Percentiles rank a stretch among this genome's conserved stretches.
Evolutionary conservation across 1,140 invertebrate genomes (phyloP).

Genomic region (Megathymus violae): DNA sequence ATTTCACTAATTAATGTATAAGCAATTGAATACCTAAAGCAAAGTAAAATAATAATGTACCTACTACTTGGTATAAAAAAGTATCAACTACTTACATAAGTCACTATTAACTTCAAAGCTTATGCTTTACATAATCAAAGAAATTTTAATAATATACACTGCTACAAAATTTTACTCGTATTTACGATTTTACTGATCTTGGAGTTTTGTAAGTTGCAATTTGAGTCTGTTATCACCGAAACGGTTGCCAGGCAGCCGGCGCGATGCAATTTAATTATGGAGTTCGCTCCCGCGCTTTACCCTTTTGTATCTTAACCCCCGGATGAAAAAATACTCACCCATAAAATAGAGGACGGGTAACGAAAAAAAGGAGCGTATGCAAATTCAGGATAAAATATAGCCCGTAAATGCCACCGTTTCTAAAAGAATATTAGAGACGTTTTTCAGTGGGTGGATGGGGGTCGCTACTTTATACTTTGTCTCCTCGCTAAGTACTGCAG

Average conservation of each 20-base stretch:
- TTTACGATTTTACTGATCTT: too few species aligned
- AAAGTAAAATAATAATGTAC: neutral
- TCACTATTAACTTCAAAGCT: too few species aligned
- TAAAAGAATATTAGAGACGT: constrained; percentile 85
- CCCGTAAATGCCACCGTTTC: constrained; percentile 85
- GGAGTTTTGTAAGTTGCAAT: neutral
- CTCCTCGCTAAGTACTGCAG: constrained; percentile 79
- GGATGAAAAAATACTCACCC: constrained; percentile 83
- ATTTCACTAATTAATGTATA: constrained; percentile 23
- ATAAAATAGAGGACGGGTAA: constrained; percentile 82
- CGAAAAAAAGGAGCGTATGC: constrained; percentile 84
- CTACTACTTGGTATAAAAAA: too few species aligned
- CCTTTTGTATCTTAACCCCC: constrained; percentile 84
- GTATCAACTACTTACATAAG: too few species aligned
- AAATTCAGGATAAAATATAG: constrained; percentile 85
- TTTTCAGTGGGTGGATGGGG: constrained; percentile 84
- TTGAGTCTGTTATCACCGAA: constrained; percentile 1
- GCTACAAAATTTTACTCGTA: too few species aligned
- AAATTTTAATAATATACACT: too few species aligned
- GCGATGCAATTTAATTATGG: constrained; percentile 84
- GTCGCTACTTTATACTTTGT: constrained; percentile 80
- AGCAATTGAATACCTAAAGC: constrained; percentile 4
- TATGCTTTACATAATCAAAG: too few species aligned
- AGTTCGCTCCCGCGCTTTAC: constrained; percentile 77
- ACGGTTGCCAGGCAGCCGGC: constrained; percentile 35